phyloP scores from a whole-genome alignment of 1,140 invertebrate genomes.

The Archivesica marissinica region DNA sequence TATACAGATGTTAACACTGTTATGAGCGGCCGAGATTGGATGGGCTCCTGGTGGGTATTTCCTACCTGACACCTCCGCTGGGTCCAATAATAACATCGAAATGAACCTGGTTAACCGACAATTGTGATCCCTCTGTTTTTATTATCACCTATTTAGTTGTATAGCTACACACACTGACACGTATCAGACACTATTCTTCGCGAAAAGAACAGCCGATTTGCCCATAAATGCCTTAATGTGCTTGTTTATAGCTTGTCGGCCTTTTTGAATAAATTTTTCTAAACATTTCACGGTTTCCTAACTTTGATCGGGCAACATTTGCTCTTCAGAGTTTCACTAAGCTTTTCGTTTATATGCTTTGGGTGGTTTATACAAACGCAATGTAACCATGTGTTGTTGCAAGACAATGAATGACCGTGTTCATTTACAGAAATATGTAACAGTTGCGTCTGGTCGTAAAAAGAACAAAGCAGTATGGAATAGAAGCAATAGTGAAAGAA shows the following conservation, averaged over 20 bases:
- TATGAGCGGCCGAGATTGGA: neutral
- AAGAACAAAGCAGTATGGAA: constrained; percentile 35
- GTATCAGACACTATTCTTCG: constrained; percentile 9
- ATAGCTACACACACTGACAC: neutral
- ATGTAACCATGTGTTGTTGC: constrained; percentile 13
- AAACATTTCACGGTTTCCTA: constrained; percentile 33
- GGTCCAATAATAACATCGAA: constrained; percentile 9
- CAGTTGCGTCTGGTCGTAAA: constrained; percentile 52
- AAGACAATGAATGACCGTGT: neutral
- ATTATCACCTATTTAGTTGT: constrained; percentile 4
- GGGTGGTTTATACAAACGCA: neutral
- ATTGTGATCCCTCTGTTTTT: neutral
- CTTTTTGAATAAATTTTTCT: constrained; percentile 37
- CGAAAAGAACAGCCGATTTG: neutral
- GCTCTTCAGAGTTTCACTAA: neutral
- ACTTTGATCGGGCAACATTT: neutral
- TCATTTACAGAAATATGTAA: constrained; percentile 15
- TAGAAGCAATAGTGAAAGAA: constrained; percentile 10
- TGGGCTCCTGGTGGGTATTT: neutral
- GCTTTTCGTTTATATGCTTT: neutral
- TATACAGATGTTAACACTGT: neutral
- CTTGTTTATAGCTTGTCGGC: constrained; percentile 33
- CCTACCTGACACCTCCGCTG: neutral
- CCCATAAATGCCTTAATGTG: constrained; percentile 47
- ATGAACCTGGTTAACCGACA: constrained; percentile 18